A percentile compares a stretch with the other conserved stretches of the same genome.
phyloP scores from a whole-genome alignment of 2,888 invertebrate genomes.

The Sminthurides aquaticus region DNA sequence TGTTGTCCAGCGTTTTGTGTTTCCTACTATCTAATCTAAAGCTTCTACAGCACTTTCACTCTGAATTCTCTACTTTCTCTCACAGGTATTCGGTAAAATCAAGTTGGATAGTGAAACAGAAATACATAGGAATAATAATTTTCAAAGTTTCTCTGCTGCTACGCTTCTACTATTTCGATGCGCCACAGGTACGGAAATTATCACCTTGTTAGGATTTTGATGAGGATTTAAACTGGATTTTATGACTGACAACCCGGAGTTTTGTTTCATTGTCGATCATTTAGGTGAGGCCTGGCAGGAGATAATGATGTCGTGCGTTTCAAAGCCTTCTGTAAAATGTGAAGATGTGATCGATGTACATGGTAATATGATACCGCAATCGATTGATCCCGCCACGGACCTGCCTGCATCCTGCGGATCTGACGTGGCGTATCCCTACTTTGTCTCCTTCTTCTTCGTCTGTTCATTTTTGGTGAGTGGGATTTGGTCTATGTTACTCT shows the following conservation, averaged over 20 bases:
- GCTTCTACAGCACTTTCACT: no score
- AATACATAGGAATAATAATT: slow-evolving; percentile 58
- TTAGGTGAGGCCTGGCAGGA: slow-evolving; percentile 58
- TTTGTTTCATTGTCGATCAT: neutral
- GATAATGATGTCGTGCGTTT: slow-evolving; percentile 55
- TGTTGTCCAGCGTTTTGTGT: no score
- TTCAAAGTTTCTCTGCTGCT: slow-evolving; percentile 57
- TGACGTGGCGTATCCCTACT: slow-evolving; percentile 55
- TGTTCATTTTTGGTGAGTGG: slow-evolving; percentile 57
- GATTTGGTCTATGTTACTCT: neutral
- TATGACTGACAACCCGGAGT: neutral
- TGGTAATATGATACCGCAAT: slow-evolving; percentile 13
- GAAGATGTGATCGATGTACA: slow-evolving; percentile 29
- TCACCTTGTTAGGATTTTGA: no score
- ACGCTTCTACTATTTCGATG: slow-evolving; percentile 55
- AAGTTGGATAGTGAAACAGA: slow-evolving; percentile 51
- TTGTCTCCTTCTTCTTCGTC: slow-evolving; percentile 57
- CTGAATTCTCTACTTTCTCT: no score
- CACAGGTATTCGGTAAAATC: slow-evolving; percentile 55
- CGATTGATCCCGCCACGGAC: slow-evolving; percentile 45
- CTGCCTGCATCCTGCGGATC: slow-evolving; percentile 50
- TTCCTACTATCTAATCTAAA: no score
- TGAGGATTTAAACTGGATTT: neutral
- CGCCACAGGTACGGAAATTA: slow-evolving; percentile 45
- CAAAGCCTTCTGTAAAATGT: slow-evolving; percentile 56